Evolutionary conservation across 2,113 vertebrate genomes (phyloP).

Genomic region (Catagonus wagneri): DNA sequence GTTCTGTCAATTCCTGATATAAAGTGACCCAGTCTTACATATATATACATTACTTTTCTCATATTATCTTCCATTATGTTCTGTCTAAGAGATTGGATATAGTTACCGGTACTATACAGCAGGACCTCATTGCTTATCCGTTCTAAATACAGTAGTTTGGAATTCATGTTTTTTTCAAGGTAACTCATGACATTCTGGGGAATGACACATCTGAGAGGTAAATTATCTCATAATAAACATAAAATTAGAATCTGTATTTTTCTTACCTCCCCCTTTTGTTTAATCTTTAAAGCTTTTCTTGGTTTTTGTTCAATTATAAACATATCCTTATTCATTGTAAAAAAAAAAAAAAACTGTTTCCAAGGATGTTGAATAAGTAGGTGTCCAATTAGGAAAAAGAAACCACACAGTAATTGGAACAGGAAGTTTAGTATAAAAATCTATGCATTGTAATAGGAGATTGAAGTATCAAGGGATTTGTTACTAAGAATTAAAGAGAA

Average conservation of each 20-base stretch:
- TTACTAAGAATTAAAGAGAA: background rate
- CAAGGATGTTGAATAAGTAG: background rate
- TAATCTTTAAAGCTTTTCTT: background rate
- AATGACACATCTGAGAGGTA: background rate
- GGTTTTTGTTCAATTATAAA: background rate
- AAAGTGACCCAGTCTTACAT: no score
- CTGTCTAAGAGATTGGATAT: no score
- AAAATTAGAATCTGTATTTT: background rate
- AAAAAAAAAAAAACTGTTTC: background rate
- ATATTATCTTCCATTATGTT: no score
- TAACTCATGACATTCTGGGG: background rate
- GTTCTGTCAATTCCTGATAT: no score
- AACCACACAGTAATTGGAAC: background rate
- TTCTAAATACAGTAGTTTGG: no score
- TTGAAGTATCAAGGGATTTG: background rate
- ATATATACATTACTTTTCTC: no score
- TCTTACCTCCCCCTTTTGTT: background rate
- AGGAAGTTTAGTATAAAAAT: background rate
- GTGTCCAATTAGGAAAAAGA: slow-evolving; percentile 12
- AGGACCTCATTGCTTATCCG: no score
- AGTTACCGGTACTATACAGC: no score
- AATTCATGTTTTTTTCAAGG: background rate
- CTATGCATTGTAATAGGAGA: background rate
- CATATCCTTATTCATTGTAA: background rate
- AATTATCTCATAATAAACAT: background rate